phyloP scores from a whole-genome alignment of 2,888 invertebrate species.

The Yponomeuta sedellus region DNA sequence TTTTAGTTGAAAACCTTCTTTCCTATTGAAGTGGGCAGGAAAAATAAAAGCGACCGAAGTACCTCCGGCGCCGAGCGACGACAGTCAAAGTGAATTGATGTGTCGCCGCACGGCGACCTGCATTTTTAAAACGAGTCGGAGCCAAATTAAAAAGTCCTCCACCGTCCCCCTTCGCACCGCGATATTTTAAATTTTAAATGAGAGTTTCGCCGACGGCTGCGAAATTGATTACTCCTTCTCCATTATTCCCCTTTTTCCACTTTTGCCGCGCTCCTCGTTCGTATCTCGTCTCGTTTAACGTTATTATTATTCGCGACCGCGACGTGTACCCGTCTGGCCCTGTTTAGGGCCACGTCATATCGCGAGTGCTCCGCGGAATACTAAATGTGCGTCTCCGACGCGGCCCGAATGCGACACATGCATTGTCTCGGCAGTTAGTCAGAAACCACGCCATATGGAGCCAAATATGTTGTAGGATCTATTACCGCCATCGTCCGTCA shows the following conservation, averaged over 20 bases:
- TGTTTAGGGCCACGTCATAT: constrained; percentile 26
- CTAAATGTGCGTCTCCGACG: neutral
- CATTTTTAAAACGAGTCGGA: constrained; percentile 67
- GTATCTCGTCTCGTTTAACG: constrained; percentile 67
- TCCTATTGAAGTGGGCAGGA: neutral
- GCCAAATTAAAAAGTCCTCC: constrained; percentile 74
- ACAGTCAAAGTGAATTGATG: constrained; percentile 69
- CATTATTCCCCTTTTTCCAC: constrained; percentile 73
- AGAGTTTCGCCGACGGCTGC: constrained; percentile 64
- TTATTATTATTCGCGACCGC: constrained; percentile 55
- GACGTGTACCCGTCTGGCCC: constrained; percentile 24
- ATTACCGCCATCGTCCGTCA: neutral
- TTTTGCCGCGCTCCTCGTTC: constrained; percentile 59
- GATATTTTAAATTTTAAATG: constrained; percentile 75
- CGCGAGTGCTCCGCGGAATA: constrained; percentile 1
- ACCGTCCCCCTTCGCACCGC: constrained; percentile 54
- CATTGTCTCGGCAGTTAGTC: neutral
- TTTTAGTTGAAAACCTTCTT: neutral
- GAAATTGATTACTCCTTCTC: constrained; percentile 76
- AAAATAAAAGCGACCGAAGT: constrained; percentile 25
- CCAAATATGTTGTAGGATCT: constrained; percentile 6
- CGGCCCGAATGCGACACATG: neutral
- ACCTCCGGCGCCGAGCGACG: constrained; percentile 36
- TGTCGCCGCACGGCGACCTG: constrained; percentile 67
- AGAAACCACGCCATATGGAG: neutral